Evolutionary conservation across 1,140 invertebrate species (phyloP).

Genomic region (Lepidostoma basale): DNA sequence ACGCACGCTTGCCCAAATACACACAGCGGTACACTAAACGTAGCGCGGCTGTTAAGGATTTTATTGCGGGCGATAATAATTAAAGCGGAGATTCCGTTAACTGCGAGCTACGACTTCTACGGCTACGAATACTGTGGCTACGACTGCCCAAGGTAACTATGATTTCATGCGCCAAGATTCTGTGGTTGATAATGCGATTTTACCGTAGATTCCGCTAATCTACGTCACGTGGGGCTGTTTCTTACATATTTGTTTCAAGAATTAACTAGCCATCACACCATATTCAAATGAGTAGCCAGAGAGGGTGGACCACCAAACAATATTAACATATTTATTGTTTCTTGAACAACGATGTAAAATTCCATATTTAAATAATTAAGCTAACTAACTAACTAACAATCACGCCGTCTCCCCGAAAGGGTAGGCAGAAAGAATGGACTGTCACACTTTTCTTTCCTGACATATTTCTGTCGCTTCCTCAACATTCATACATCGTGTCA

Average conservation of each 20-base stretch:
- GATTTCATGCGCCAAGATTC: not conserved
- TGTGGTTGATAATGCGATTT: too few species aligned
- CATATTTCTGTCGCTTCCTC: too few species aligned
- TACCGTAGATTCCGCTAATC: too few species aligned
- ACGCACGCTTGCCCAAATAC: conserved; percentile 2
- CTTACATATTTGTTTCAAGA: not conserved
- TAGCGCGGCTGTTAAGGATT: conserved; percentile 42
- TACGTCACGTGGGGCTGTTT: not conserved
- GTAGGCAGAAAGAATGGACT: too few species aligned
- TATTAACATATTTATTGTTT: too few species aligned
- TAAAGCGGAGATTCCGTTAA: conserved; percentile 45
- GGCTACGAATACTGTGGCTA: conserved; percentile 10
- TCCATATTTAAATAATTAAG: too few species aligned
- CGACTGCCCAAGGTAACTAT: conserved; percentile 26
- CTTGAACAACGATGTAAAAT: too few species aligned
- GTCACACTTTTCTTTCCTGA: too few species aligned
- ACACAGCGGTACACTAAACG: conserved; percentile 31
- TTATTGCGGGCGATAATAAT: conserved; percentile 45
- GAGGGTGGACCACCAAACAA: not conserved
- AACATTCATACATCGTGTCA: too few species aligned
- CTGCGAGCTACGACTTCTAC: conserved; percentile 2
- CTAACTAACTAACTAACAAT: too few species aligned
- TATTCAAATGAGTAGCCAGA: not conserved
- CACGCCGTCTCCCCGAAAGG: too few species aligned
- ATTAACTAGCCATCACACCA: not conserved